A percentile compares a stretch with the other conserved stretches of the same genome.
Conservation (phyloP, 2,888 invertebrate species). For the Prosopocoilus inquinatus region DNA sequence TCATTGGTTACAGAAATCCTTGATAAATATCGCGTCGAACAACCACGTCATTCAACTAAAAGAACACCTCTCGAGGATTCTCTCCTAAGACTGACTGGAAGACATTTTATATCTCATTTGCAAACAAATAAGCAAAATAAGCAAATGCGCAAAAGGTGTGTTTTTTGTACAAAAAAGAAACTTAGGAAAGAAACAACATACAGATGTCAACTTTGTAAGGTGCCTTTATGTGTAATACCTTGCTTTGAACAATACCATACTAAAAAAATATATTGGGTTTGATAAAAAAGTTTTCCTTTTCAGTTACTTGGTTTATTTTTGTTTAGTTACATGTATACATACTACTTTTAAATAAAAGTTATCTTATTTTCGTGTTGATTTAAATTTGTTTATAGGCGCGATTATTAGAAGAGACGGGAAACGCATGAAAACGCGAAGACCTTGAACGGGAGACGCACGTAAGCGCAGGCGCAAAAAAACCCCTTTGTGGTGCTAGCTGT, state of each 20-base stretch:
- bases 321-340: not conserved
- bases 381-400: not conserved
- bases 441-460: not conserved
- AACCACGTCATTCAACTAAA: not conserved
- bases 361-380: not conserved
- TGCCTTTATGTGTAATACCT: not conserved
- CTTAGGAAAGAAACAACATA: not conserved
- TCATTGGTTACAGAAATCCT: not conserved
- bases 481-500: not conserved
- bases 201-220: no score
- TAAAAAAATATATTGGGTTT: not conserved
- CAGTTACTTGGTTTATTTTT: not conserved
- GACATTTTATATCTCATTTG: not conserved
- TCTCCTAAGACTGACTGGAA: not conserved
- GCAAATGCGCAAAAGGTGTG: not conserved
- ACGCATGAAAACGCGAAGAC: not conserved
- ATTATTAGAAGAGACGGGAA: not conserved
- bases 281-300: not conserved
- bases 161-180: not conserved
- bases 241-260: not conserved
- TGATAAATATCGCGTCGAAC: not conserved
- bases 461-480: not conserved
- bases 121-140: not conserved
- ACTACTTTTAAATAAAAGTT: not conserved
- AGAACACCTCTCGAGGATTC: not conserved